A percentile compares a stretch with the other conserved stretches of the same genome.
These are phyloP conservation scores for Drosophila lutescens DNA, from an alignment of 2,888 invertebrate genomes.

Conservation along the genomic window DNA sequence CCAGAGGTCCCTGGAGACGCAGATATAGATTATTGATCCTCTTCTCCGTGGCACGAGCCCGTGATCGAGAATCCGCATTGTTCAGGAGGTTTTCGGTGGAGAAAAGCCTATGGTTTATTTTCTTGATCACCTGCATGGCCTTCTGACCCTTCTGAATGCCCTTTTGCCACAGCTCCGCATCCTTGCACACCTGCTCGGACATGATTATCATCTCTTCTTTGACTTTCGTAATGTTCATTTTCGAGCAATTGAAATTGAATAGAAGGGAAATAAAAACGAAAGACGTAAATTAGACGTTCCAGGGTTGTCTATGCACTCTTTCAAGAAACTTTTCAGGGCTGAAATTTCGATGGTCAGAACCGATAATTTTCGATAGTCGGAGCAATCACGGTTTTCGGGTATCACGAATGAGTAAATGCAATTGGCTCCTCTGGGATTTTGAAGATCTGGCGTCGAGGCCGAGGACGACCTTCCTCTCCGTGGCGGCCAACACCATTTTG, in stretches of 20 bases:
- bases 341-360: too few species aligned
- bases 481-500: too few species aligned
- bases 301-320: not conserved
- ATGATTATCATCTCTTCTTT: slow-evolving; percentile 21
- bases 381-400: too few species aligned
- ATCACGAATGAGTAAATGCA: too few species aligned
- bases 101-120: slow-evolving; percentile 4
- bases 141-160: slow-evolving; percentile 23
- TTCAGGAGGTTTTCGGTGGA: not conserved
- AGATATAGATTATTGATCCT: not conserved
- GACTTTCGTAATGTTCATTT: slow-evolving; percentile 12
- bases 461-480: too few species aligned
- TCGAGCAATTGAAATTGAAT: not conserved
- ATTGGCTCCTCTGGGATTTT: too few species aligned
- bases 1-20: not conserved
- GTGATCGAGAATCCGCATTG: not conserved
- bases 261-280: not conserved
- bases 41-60: slow-evolving; percentile 4
- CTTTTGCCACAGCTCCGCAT: slow-evolving; percentile 40
- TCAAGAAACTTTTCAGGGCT: not conserved
- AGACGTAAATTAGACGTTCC: not conserved
- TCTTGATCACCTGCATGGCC: slow-evolving; percentile 15
- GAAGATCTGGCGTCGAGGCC: too few species aligned
- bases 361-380: too few species aligned
- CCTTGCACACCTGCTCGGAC: slow-evolving; percentile 11